Percentiles rank a stretch among this genome's conserved stretches.
Evolutionary conservation across 2,113 vertebrate species (phyloP).

Genomic region (Epinephelus moara): DNA sequence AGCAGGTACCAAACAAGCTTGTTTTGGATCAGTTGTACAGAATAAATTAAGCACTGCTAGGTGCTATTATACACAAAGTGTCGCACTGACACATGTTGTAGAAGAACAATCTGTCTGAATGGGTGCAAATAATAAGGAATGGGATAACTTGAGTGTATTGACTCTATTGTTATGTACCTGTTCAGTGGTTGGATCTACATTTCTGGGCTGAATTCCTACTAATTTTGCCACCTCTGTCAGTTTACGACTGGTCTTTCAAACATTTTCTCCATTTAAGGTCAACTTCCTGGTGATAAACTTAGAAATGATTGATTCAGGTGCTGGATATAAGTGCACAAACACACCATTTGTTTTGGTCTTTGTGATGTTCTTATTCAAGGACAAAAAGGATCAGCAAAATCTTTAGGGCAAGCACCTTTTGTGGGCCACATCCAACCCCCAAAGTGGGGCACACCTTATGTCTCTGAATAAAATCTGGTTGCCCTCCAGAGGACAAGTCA

Average conservation of each 20-base stretch:
- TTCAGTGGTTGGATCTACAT: slow-evolving; percentile 3
- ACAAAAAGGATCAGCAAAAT: background rate
- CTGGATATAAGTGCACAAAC: background rate
- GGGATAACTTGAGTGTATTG: background rate
- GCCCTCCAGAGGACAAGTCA: slow-evolving; percentile 38
- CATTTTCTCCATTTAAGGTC: background rate
- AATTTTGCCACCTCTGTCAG: background rate
- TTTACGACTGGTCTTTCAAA: background rate
- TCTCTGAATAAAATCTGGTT: background rate
- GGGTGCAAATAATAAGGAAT: background rate
- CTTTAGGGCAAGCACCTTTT: background rate
- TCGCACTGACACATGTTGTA: background rate
- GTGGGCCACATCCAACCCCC: slow-evolving; percentile 1
- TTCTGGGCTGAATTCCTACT: background rate
- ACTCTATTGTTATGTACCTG: background rate
- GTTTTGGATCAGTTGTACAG: background rate
- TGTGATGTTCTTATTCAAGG: background rate
- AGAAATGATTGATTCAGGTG: background rate
- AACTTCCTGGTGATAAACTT: background rate
- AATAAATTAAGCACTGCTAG: background rate
- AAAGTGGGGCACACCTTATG: background rate
- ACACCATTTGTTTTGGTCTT: background rate
- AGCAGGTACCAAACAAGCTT: background rate
- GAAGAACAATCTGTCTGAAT: background rate
- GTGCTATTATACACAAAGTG: background rate